A percentile compares a stretch with the other conserved stretches of the same genome.
Evolutionary conservation across 2,888 invertebrate species (phyloP).

Genomic region (Apodemia duryi): DNA sequence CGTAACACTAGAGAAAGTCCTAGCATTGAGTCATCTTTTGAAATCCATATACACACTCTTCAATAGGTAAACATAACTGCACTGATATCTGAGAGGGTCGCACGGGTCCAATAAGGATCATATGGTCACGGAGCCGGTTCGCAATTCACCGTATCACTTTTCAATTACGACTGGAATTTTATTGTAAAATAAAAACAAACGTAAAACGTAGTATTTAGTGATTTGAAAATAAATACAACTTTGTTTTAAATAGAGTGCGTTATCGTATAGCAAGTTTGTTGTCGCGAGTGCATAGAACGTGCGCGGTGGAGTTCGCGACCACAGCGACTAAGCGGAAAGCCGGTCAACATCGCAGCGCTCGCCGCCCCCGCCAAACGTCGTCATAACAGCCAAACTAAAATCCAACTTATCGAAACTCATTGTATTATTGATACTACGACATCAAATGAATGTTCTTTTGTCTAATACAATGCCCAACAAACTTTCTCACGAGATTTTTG

Average conservation of each 20-base stretch:
- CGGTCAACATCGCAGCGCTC: constrained; percentile 12
- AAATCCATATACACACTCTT: background rate
- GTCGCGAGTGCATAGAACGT: constrained; percentile 50
- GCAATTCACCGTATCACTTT: constrained; percentile 42
- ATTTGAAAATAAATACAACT: background rate
- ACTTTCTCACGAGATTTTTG: constrained; percentile 58
- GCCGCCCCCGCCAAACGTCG: constrained; percentile 8
- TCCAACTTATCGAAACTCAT: constrained; percentile 64
- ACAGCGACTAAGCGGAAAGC: constrained; percentile 49
- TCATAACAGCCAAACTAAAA: constrained; percentile 41
- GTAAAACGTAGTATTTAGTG: background rate
- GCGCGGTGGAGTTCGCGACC: constrained; percentile 58
- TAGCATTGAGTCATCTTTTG: constrained; percentile 56
- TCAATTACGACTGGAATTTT: constrained; percentile 33
- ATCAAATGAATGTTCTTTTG: constrained; percentile 50
- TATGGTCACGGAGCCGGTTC: constrained; percentile 33
- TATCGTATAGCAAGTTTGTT: constrained; percentile 49
- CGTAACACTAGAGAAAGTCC: constrained; percentile 42
- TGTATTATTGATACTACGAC: constrained; percentile 45
- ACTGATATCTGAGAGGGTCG: too few relatives aligned
- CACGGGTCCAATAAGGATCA: background rate
- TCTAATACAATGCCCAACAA: constrained; percentile 43
- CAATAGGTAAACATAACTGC: too few relatives aligned
- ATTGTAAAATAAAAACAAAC: background rate
- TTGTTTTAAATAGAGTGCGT: constrained; percentile 56